These are phyloP conservation scores for Athripsodes cinereus DNA, from an alignment of 2,888 invertebrate genomes.

Conservation along the genomic window DNA sequence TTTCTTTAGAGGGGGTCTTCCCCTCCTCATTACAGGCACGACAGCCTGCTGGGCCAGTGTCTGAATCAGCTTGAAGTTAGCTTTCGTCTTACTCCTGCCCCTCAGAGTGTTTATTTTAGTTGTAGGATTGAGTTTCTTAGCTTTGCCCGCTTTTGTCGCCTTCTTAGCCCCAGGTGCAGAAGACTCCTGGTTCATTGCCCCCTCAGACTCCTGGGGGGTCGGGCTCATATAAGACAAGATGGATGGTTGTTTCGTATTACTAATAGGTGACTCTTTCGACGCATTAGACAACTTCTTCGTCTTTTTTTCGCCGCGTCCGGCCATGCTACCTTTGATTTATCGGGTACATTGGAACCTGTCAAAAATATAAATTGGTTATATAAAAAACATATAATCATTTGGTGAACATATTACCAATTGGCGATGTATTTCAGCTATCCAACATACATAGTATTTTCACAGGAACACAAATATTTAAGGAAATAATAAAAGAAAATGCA, in stretches of 20 bases:
- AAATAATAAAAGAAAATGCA: not conserved
- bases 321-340: constrained; percentile 23
- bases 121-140: constrained; percentile 18
- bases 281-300: constrained; percentile 17
- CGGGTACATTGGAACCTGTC: constrained; percentile 22
- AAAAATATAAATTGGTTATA: constrained; percentile 11
- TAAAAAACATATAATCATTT: not conserved
- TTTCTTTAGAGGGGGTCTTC: constrained; percentile 19
- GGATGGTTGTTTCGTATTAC: constrained; percentile 12
- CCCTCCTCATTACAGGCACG: constrained; percentile 8
- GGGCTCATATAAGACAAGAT: constrained; percentile 7
- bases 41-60: constrained; percentile 5
- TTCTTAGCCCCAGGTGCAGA: not conserved
- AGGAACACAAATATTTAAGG: no score
- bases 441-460: no score
- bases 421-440: no score
- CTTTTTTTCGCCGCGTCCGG: constrained; percentile 26
- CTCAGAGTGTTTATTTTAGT: constrained; percentile 20
- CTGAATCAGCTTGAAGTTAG: constrained; percentile 21
- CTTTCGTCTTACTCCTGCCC: constrained; percentile 21
- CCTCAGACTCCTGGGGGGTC: constrained; percentile 3
- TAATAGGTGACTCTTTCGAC: constrained; percentile 17
- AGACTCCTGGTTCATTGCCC: constrained; percentile 6
- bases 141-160: not conserved
- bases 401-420: no score